Base-by-base conservation (phyloP, 2,888 invertebrate genomes). In the Ochropleura leucogaster region DNA sequence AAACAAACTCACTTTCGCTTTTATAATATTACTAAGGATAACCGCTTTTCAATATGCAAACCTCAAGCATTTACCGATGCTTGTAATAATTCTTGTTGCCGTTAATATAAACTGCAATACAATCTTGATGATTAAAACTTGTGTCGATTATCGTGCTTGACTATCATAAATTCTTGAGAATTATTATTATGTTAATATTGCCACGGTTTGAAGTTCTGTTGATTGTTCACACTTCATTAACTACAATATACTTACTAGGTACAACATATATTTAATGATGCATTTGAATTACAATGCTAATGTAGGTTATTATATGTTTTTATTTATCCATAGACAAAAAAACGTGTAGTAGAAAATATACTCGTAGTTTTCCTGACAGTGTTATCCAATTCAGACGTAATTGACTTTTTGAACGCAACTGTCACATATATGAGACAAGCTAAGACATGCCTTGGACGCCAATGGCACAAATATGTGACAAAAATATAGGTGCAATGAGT, bases 11-110 rank as follows among this genome's bases (percentile, higher is more conserved):
- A n/a, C n/a, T n/a, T n/a, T n/a, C n/a, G n/a, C n/a, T n/a, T n/a
- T n/a, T n/a, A n/a, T n/a, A n/a, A n/a, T n/a, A n/a, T n/a, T n/a
- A n/a, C n/a, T n/a, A n/a, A n/a, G n/a, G n/a, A n/a, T 20, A 44
- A 55, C 77, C 40, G 10, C 77, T 80, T 60, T 79, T 42, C 64
- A 77, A 74, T 64, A 80, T 53, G 47, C 51, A 64, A 51, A 51
- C 74, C 49, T 63, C 55, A 71, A 65, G 40, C 18, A 47, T 80
- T 59, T 59, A 72, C 63, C 42, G n/a, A 79, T 76, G 49, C 46
- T 72, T 64, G 77, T 73, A 64, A 77, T 77, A 73, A 80, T 80
- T 80, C 63, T 73, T 42, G 16, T 73, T 42, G 74, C 47, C n/a
- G n/a, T 30, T 72, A 72, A 40, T 72, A 42, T 53, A 63, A 80